Base-by-base conservation (phyloP, 37 sponge, comb jelly and placozoan species). In the Oscarella lobularis region DNA sequence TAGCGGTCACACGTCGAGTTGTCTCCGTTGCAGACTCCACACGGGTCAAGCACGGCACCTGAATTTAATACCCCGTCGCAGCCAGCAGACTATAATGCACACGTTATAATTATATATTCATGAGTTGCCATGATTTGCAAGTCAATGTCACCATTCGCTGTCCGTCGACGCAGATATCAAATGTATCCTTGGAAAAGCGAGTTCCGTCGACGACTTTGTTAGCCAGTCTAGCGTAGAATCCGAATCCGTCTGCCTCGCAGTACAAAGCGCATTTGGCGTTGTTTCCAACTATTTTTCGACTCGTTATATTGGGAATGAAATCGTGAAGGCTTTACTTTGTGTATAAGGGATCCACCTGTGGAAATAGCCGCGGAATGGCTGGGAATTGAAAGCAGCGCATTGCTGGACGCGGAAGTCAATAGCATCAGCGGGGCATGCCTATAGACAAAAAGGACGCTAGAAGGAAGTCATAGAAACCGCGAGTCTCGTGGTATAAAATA, bases 81-180 rank as follows among this genome's bases (percentile, higher is more conserved):
- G 20, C 60, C 60, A 27, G 60, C 60, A 48, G 60, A 20, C 60
- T 48, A 48, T n/a, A n/a, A n/a, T 48, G 9, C 60, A 48, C 60
- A 48, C 9, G 14, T 48, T 9, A 48, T 48, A 20, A 48, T 48
- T 48, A 48, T 9, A 27, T 27, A 48, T 48, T 27, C 14, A 48
- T 20, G 60, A 48, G n/a, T n/a, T n/a, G n/a, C n/a, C n/a, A n/a
- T n/a, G n/a, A n/a, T n/a, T n/a, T n/a, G n/a, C 60, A 27, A 20
- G 60, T 48, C 60, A 27, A 9, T 27, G 14, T 27, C 20, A 48
- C 60, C 60, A 9, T 48, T 27, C 60, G 20, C 20, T 27, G 9
- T 48, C 60, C 60, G 60, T 48, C 60, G 20, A 48, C 60, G 60
- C 60, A 48, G 9, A 48, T 48, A 48, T 48, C 60, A 48, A 20